These are phyloP conservation scores for Platyscapa corneri DNA, from an alignment of 1,140 invertebrate species.

Conservation along the genomic window DNA sequence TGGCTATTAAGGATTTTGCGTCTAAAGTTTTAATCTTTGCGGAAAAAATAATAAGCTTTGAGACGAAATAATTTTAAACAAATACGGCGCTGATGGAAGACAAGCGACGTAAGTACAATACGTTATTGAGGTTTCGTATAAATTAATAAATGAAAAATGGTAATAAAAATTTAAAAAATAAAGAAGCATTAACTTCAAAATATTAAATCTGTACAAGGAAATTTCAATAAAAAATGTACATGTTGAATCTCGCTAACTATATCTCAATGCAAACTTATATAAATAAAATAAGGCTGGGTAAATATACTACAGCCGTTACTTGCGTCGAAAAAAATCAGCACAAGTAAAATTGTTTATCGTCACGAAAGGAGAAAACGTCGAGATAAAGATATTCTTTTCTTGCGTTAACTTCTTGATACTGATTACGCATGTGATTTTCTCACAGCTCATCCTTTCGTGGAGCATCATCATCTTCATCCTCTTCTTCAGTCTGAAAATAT, in stretches of 20 bases:
- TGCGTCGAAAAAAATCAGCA: slow-evolving; percentile 12
- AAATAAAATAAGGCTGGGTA: slow-evolving; percentile 46
- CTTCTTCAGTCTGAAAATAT: slow-evolving; percentile 75
- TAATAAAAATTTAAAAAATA: slow-evolving; percentile 45
- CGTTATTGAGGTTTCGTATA: slow-evolving; percentile 24
- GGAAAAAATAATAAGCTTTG: slow-evolving; percentile 13
- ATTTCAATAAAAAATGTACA: slow-evolving; percentile 50
- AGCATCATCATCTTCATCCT: slow-evolving; percentile 80
- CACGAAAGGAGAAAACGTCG: slow-evolving; percentile 30
- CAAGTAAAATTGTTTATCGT: slow-evolving; percentile 1
- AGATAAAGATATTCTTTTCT: slow-evolving; percentile 49
- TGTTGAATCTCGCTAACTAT: slow-evolving; percentile 38
- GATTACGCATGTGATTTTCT: slow-evolving; percentile 58
- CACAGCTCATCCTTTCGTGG: slow-evolving; percentile 82
- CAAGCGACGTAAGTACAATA: slow-evolving; percentile 49
- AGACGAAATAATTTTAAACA: slow-evolving; percentile 12
- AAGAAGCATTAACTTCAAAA: slow-evolving; percentile 26
- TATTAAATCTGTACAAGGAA: slow-evolving; percentile 51
- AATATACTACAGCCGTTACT: slow-evolving; percentile 40
- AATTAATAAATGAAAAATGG: slow-evolving; percentile 31
- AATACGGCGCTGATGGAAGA: slow-evolving; percentile 51
- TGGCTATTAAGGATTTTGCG: slow-evolving; percentile 6
- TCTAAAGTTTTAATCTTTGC: slow-evolving; percentile 13
- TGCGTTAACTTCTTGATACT: slow-evolving; percentile 47
- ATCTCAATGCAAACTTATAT: slow-evolving; percentile 44